These are phyloP conservation scores for Heliconius ismenius DNA, from an alignment of 2,888 invertebrate species.

Conservation along the genomic window DNA sequence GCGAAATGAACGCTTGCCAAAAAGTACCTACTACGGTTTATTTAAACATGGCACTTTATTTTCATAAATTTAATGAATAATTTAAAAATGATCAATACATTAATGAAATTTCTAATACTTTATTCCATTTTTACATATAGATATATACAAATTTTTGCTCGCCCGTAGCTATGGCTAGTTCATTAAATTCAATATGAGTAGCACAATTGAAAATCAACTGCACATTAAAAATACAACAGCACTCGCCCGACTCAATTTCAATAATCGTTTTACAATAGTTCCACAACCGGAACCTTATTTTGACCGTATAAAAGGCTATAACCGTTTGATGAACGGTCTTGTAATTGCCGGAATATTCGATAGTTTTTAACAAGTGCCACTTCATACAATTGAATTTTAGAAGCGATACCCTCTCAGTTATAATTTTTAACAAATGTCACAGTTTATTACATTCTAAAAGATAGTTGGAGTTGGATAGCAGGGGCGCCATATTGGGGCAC, in stretches of 20 bases:
- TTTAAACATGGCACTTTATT: constrained; percentile 12
- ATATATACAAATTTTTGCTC: background rate
- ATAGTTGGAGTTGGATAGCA: constrained; percentile 58
- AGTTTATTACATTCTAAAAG: constrained; percentile 61
- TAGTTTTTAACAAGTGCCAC: constrained; percentile 65
- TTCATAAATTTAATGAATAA: constrained; percentile 18
- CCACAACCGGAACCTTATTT: constrained; percentile 36
- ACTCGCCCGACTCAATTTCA: constrained; percentile 39
- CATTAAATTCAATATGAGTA: constrained; percentile 25
- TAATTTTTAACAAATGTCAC: constrained; percentile 81
- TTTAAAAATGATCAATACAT: background rate
- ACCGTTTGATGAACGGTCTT: constrained; percentile 27
- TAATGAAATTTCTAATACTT: background rate
- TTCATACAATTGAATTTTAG: constrained; percentile 74
- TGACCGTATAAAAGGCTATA: constrained; percentile 32
- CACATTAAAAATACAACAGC: constrained; percentile 48
- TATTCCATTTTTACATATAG: background rate
- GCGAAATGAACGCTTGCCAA: constrained; percentile 27
- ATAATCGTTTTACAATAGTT: constrained; percentile 33
- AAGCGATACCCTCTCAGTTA: constrained; percentile 73
- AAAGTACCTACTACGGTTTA: constrained; percentile 15
- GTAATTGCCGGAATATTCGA: constrained; percentile 46
- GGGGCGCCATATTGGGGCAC: constrained; percentile 70
- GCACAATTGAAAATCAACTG: constrained; percentile 54
- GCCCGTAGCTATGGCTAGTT: constrained; percentile 4